Evolutionary conservation across 1,140 invertebrate species (phyloP).

Genomic region (Brachionus angularis): DNA sequence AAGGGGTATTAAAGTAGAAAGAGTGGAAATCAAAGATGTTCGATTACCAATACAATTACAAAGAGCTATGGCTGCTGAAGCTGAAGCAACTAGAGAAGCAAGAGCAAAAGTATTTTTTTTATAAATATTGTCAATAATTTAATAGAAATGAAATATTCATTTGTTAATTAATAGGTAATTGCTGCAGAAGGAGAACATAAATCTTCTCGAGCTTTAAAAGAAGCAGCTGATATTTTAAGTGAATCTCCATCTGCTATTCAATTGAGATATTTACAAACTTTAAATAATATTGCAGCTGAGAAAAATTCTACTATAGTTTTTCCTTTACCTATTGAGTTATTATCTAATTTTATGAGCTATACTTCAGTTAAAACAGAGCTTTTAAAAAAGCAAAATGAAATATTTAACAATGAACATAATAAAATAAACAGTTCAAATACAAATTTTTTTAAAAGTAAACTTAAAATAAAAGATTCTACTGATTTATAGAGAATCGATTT

Average conservation of each 20-base stretch:
- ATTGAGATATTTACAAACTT: conserved; percentile 71
- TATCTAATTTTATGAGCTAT: conserved; percentile 56
- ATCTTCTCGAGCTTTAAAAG: conserved; percentile 41
- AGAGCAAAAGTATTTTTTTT: conserved; percentile 49
- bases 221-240: conserved; percentile 39
- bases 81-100: conserved; percentile 53
- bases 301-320: conserved; percentile 98
- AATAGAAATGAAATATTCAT: neutral
- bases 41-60: conserved; percentile 50
- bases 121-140: neutral
- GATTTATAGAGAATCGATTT: too few species aligned
- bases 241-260: conserved; percentile 73
- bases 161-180: conserved; percentile 46
- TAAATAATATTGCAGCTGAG: conserved; percentile 90
- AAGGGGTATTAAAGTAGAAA: conserved; percentile 43
- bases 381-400: neutral
- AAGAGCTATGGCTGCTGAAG: conserved; percentile 54
- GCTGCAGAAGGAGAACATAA: conserved; percentile 44
- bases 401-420: too few species aligned
- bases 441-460: too few species aligned
- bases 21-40: conserved; percentile 47
- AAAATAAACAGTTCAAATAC: too few species aligned
- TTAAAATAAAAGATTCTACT: too few species aligned
- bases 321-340: conserved; percentile 83
- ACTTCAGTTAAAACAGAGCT: neutral